Conservation (phyloP, 1,140 invertebrate genomes). For the Drosophila arawakana region DNA sequence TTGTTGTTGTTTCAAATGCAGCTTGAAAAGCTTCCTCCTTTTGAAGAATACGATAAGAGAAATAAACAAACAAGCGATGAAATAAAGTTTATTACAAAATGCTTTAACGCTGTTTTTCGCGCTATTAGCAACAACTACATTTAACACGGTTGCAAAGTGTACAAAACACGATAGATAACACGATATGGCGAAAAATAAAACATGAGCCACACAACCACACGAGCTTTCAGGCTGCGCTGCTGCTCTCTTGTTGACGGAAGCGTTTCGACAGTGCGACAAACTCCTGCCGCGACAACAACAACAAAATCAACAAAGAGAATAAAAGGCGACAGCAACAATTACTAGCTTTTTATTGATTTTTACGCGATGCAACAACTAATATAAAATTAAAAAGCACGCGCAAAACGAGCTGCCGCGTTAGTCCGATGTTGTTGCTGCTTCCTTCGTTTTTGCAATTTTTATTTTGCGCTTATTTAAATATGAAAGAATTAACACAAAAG, state of each 20-base stretch:
- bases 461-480: constrained; percentile 54
- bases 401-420: constrained; percentile 33
- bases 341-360: constrained; percentile 72
- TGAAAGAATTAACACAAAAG: constrained; percentile 65
- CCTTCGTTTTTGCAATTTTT: constrained; percentile 58
- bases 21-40: constrained; percentile 39
- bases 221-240: constrained; percentile 22
- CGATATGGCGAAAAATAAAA: constrained; percentile 23
- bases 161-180: constrained; percentile 33
- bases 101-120: constrained; percentile 27
- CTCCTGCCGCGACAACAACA: constrained; percentile 44
- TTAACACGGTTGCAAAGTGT: not conserved
- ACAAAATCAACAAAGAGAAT: constrained; percentile 33
- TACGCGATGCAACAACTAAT: constrained; percentile 57
- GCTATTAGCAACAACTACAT: constrained; percentile 13
- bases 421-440: constrained; percentile 9
- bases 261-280: constrained; percentile 35
- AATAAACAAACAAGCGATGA: constrained; percentile 29
- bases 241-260: constrained; percentile 69
- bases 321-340: constrained; percentile 51
- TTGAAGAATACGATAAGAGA: constrained; percentile 24
- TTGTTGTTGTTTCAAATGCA: constrained; percentile 42
- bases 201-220: constrained; percentile 17
- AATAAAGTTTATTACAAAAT: constrained; percentile 31
- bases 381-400: constrained; percentile 35